Conservation (phyloP, 2,113 vertebrate genomes). For the Petromus typicus region DNA sequence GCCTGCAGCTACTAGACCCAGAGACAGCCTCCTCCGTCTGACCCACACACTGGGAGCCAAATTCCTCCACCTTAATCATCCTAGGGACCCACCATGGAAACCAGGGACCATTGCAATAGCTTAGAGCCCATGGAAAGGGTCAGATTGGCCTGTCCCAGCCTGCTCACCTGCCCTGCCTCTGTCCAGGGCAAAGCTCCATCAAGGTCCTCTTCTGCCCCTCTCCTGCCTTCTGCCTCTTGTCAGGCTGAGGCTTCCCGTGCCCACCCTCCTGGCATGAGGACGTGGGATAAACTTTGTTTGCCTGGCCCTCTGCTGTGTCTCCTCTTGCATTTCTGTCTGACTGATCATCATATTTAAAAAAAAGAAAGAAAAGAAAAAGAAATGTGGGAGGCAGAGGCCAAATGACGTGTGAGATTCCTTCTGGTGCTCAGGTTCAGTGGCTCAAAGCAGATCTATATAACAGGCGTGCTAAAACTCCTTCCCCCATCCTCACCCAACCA, state of each 20-base stretch:
- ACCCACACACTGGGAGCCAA: too few species aligned
- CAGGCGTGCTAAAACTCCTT: not conserved
- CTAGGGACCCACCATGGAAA: not conserved
- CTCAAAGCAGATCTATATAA: not conserved
- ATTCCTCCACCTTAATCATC: not conserved
- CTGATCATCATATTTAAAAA: not conserved
- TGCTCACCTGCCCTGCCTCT: not conserved
- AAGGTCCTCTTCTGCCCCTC: not conserved
- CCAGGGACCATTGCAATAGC: not conserved
- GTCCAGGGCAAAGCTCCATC: too few species aligned
- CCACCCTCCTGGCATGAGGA: not conserved
- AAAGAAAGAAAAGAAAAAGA: not conserved
- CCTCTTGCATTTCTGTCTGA: not conserved
- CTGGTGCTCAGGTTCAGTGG: not conserved
- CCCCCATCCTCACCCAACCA: not conserved
- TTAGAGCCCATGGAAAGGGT: not conserved
- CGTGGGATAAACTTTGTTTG: not conserved
- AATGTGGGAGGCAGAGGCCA: not conserved
- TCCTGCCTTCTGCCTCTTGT: not conserved
- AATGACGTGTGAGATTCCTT: not conserved
- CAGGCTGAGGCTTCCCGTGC: not conserved
- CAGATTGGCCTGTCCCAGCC: not conserved
- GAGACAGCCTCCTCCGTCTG: not conserved
- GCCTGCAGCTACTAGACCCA: not conserved
- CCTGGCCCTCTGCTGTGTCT: not conserved